Base-by-base conservation (phyloP, 1,140 invertebrate species). In the Microplitis mediator region DNA sequence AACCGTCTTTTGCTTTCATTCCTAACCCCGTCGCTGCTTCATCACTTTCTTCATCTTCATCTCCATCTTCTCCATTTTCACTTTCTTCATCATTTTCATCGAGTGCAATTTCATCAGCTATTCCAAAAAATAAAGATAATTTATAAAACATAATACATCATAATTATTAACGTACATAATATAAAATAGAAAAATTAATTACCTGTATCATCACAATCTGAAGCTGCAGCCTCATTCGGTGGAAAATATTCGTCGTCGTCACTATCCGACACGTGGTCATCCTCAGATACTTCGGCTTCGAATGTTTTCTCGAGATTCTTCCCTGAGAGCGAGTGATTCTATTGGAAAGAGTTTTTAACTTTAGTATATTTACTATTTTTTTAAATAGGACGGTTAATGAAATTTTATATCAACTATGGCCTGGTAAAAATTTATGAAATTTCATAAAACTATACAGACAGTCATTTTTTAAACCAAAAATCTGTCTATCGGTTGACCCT, bases 1-100 rank as follows among this genome's bases (percentile, higher is more conserved):
- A 74, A 39, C 64, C 60, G 69, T 78, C 73, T 64, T 76, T 76
- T 16, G 68, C 68, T 56, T 69, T 75, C 65, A 67, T 67, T 67
- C 45, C 65, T 52, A 8, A 52, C 51, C 62, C 6, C 36, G 62
- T 64, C 34, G 34, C 35, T 45, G 9, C 62, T 64, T 2, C 62
- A 36, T 64, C 62, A 64, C 32, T 64, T 64, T 64, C 62, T 64
- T 64, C 35, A 45, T 64, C 56, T 60, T 23, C 14, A 60, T 32
- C 23, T 32, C 56, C 56, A 23, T 60, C 56, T 23, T 60, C 31
- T 23, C 16, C 56, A 60, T 60, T 32, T 32, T 60, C 56, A 23
- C 23, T 32, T 23, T 31, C 35, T 45, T 64, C 62, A 64, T 39
- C 6, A 13, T 64, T 8, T 1, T 64, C 35, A 64, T 64, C 11